Evolutionary conservation across 2,888 invertebrate genomes (phyloP).

Genomic region (Microplitis deprimator): DNA sequence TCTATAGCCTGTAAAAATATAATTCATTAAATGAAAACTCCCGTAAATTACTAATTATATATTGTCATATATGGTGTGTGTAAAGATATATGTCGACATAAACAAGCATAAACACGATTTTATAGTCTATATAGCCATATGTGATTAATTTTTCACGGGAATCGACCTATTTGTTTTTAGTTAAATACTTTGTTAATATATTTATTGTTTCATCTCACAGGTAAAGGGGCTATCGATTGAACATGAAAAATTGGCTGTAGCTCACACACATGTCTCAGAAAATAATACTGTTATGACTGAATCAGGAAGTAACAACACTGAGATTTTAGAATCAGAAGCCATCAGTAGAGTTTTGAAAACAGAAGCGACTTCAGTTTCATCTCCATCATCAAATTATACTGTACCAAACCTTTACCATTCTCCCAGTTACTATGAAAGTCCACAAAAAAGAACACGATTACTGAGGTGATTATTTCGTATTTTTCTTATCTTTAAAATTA

Average conservation of each 20-base stretch:
- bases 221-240: slow-evolving; percentile 85
- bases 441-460: slow-evolving; percentile 67
- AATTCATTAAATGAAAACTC: too few species aligned
- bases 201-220: slow-evolving; percentile 65
- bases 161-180: too few species aligned
- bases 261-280: slow-evolving; percentile 73
- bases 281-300: slow-evolving; percentile 64
- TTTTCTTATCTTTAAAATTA: not conserved
- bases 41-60: too few species aligned
- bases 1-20: too few species aligned
- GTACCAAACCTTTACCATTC: slow-evolving; percentile 63
- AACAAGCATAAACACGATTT: too few species aligned
- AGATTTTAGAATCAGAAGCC: slow-evolving; percentile 66
- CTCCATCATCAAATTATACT: slow-evolving; percentile 64
- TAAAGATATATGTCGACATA: too few species aligned
- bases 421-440: slow-evolving; percentile 66
- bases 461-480: slow-evolving; percentile 61
- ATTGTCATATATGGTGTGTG: too few species aligned
- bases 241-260: slow-evolving; percentile 79
- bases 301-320: slow-evolving; percentile 68
- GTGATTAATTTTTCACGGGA: too few species aligned
- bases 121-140: too few species aligned
- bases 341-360: slow-evolving; percentile 62
- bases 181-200: not conserved
- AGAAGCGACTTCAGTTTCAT: slow-evolving; percentile 62